Base-by-base conservation (phyloP, 2,888 invertebrate genomes). In the Brachyptera risi region DNA sequence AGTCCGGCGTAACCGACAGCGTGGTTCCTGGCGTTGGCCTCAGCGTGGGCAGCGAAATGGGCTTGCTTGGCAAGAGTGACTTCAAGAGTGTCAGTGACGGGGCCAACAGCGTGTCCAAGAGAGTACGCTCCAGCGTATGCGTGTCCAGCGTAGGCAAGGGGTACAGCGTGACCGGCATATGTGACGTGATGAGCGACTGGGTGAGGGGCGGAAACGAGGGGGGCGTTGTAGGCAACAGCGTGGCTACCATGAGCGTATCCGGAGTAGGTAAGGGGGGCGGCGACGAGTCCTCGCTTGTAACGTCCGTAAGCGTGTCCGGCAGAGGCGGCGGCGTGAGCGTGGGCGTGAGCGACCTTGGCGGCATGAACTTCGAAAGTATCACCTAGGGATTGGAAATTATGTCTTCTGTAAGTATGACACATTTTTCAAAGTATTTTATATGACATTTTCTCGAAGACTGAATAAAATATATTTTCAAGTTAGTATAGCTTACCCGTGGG, bases 61-160 rank as follows among this genome's bases (percentile, higher is more conserved):
- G 40, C 51, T n/a, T n/a, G n/a, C n/a, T n/a, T n/a, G n/a, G n/a
- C n/a, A n/a, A n/a, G n/a, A n/a, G n/a, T n/a, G n/a, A 15, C 78
- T 69, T 79, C 80, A 27, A 74, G 75, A 2, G 79, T 78, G 59
- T 62, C 62, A 15, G n/a, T n/a, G n/a, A n/a, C n/a, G n/a, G n/a
- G n/a, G n/a, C n/a, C n/a, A n/a, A n/a, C n/a, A n/a, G n/a, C n/a
- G n/a, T n/a, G n/a, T n/a, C 68, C 68, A 73, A 76, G 78, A n/a
- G 80, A 79, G 79, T 75, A 63, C 59, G 56, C 78, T 75, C 79
- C 63, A 51, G 54, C 79, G n/a, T 80, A n/a, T n/a, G n/a, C n/a
- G n/a, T n/a, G n/a, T n/a, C n/a, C n/a, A n/a, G n/a, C n/a, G n/a
- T n/a, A 79, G 79, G 75, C 63, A 80, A 4, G 2, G n/a, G 68